These are phyloP conservation scores for Cephus pulcher DNA, from an alignment of 2,888 invertebrate genomes.

Conservation along the genomic window DNA sequence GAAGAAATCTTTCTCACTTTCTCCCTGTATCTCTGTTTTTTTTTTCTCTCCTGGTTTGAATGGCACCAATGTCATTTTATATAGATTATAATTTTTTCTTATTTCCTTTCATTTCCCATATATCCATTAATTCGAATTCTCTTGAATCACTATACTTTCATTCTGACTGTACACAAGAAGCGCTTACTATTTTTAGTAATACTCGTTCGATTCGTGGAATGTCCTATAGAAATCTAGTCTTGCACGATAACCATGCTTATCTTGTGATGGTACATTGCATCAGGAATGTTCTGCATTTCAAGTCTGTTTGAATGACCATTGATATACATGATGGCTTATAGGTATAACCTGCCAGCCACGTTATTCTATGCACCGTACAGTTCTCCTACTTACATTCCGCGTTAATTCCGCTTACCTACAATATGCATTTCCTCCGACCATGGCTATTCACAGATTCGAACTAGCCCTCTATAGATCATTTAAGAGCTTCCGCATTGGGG, in stretches of 20 bases:
- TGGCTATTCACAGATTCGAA: background rate
- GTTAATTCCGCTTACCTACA: background rate
- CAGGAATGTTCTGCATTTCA: background rate
- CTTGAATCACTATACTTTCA: background rate
- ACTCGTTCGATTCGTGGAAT: background rate
- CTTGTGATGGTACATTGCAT: background rate
- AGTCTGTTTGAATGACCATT: background rate
- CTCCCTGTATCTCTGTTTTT: background rate
- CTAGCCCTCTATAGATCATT: background rate
- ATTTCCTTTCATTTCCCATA: background rate
- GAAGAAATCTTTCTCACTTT: background rate
- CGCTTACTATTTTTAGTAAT: background rate
- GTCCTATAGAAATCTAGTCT: background rate
- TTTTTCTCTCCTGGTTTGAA: conserved; percentile 8
- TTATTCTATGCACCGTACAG: background rate
- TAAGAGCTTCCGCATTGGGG: background rate
- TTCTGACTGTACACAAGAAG: background rate
- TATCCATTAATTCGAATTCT: background rate
- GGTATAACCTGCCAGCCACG: background rate
- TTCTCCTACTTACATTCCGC: background rate
- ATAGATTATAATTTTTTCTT: background rate
- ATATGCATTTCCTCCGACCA: background rate
- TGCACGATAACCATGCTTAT: background rate
- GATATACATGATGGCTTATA: background rate
- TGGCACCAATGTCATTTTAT: background rate